Base-by-base conservation (phyloP, 2,888 invertebrate species). In the Athrips mouffetella region DNA sequence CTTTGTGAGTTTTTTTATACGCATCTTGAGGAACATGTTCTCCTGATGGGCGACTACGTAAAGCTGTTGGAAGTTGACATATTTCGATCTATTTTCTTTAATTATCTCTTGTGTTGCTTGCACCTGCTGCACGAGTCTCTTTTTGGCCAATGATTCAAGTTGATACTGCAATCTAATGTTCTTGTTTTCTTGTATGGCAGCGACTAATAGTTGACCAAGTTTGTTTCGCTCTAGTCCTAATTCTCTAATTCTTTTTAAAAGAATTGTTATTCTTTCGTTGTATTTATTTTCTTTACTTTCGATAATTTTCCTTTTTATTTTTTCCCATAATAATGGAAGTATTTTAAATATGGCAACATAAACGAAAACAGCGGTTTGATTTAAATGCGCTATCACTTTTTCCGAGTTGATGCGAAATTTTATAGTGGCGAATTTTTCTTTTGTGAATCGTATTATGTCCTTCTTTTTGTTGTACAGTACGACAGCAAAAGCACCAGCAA, bases 141-240 rank as follows among this genome's bases (percentile, higher is more conserved):
- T 76, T 64, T 78, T 85, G 0, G 80, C 73, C 63, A 76, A 60
- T 1, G 51, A 69, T 51, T 83, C 79, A 30, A 80, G 59, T 40
- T 82, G 73, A 56, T 70, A 79, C 49, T 71, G 72, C 61, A 68
- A 65, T 62, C 70, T 68, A 20, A 82, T 70, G 51, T 70, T 74
- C 67, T 79, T 82, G 52, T 84, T 85, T 60, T 85, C 83, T 11
- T 70, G 67, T 45, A 81, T 65, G 25, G 77, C 76, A n/a, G 75
- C 60, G 29, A 77, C 59, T 21, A 85, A 55, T 10, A 84, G 67
- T 10, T 74, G 67, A 0, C 70, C 70, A 37, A 86, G 59, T 37
- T 70, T 76, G 58, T 70, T 77, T 49, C 69, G 67, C 49, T 86
- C 80, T 47, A 77, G 73, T 3, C 57, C 63, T 3, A 79, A 55